phyloP scores from a whole-genome alignment of 2,113 vertebrate genomes.

The Pristiophorus japonicus region DNA sequence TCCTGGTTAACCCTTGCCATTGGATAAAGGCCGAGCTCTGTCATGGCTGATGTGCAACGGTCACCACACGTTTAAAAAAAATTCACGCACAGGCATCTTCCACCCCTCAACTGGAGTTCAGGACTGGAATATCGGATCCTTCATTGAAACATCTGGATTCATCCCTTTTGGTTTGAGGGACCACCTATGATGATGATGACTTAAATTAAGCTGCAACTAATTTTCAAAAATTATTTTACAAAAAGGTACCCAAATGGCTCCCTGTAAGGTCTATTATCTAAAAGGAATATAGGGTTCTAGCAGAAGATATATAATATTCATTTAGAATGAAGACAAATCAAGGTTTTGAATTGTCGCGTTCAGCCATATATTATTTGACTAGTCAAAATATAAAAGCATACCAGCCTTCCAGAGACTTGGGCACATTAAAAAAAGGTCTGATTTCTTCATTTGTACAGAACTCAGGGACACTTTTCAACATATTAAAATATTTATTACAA shows the following conservation, averaged over 20 bases:
- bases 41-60: too few relatives aligned
- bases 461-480: background rate
- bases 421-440: background rate
- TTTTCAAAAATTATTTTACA: too few relatives aligned
- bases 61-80: too few relatives aligned
- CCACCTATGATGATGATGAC: too few relatives aligned
- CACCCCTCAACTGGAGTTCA: too few relatives aligned
- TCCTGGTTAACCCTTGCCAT: too few relatives aligned
- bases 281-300: background rate
- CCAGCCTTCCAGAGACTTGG: background rate
- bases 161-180: too few relatives aligned
- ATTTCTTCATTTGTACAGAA: background rate
- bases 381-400: background rate
- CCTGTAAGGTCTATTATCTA: background rate
- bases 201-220: too few relatives aligned
- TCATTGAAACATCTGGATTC: too few relatives aligned
- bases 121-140: too few relatives aligned
- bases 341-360: background rate
- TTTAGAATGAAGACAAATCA: background rate
- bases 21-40: too few relatives aligned
- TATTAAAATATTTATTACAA: conserved; percentile 36
- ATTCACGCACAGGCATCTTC: too few relatives aligned
- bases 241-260: background rate
- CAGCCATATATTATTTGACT: background rate
- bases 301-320: background rate